Base-by-base conservation (phyloP, 2,888 invertebrate species). In the Octonoba sinensis region DNA sequence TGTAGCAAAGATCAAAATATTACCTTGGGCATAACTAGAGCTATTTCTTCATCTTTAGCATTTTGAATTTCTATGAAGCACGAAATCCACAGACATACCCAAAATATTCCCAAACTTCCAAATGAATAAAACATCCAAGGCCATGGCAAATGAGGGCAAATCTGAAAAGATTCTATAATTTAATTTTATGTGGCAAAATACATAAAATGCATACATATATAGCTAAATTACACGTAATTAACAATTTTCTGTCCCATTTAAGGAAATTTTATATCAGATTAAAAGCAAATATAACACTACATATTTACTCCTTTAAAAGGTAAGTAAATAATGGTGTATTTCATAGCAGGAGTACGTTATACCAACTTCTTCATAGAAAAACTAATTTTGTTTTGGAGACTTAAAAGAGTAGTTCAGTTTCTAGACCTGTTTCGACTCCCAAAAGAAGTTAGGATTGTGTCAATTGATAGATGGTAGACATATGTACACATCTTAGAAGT, bases 91-190 rank as follows among this genome's bases (percentile, higher is more conserved):
- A 92, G 86, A 3, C 91, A 84, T 18, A 92, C 91, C 93, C 93
- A 93, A 0, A 92, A 76, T 85, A 93, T 91, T 12, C 93, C 93
- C 64, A 93, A 87, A 1, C 90, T 90, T 24, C 93, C 93, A 87
- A 93, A 93, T 86, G 91, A 88, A 87, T 92, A 92, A 88, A 93
- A 93, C 86, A 92, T 91, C 85, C 90, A 90, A 86, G 91, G 90
- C 93, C 93, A 93, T 6, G 90, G 88, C 74, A 93, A 87, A 88
- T 93, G 92, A 1, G 93, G 92, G 87, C 93, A 93, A 66, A 92
- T 87, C 92, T 92, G 87, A 57, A 84, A 87, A 85, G 76, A 82
- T 36, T 4, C 1, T 36, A 77, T 54, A 83, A 70, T 47, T 78
- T 27, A 16, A 51, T 20, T 36, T 36, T 11, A 36, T 36, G 8